Base-by-base conservation (phyloP, 35 echinoderm and acorn worm genomes). In the Apostichopus californicus region DNA sequence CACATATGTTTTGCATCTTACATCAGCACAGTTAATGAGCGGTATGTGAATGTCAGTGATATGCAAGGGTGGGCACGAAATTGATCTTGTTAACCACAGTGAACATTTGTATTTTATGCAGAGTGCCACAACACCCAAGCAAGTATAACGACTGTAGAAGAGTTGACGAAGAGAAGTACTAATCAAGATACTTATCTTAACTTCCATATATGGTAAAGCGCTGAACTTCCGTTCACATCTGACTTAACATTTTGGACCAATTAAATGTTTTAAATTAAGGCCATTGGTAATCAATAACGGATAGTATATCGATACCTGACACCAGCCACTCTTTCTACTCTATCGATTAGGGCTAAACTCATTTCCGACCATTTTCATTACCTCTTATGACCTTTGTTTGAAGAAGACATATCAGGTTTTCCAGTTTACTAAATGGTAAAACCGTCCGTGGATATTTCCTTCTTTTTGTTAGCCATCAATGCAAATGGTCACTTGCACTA, bases 281-380 rank as follows among this genome's bases (percentile, higher is more conserved):
- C 71, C 12, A 75, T 20, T 22, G 11, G 71, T 75, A 18, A 22
- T 22, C 13, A 75, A 22, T 75, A 18, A 18, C 14, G 6, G 17
- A 7, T 75, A 75, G n/a, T 75, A 7, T 75, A 75, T 75, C 14
- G 71, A 75, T 75, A 75, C n/a, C 20, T 75, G 71, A 75, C 64
- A 75, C 71, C 15, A 75, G 18, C 6, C 15, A 22, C 17, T n/a
- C 12, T 20, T 61, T 75, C 71, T 6, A 18, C 20, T n/a, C 71
- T 22, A 75, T 75, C 20, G 71, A 75, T 75, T n/a, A 75, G 2
- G 71, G 71, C 20, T 75, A 75, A 75, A 75, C 71, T 6, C n/a
- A 75, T 75, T 75, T 75, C 17, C 71, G 71, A 75, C 71, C 71
- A 75, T 18, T 75, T 75, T 22, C 71, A 75, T 75, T 75, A 75